Base-by-base conservation (phyloP, 2,113 vertebrate genomes). In the Tetrao urogallus region DNA sequence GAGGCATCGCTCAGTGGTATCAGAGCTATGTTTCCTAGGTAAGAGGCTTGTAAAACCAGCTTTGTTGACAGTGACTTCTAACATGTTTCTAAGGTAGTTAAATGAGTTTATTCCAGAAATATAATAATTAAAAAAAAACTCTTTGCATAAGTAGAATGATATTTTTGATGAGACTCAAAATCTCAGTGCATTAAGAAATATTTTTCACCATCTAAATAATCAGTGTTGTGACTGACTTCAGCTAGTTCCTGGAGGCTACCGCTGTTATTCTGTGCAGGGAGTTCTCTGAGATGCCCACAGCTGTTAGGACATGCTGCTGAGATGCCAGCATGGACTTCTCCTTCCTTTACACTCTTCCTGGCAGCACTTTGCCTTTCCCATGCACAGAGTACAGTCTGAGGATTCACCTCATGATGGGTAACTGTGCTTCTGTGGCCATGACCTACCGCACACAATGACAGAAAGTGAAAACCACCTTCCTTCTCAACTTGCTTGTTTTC, bases 391-490 rank as follows among this genome's bases (percentile, higher is more conserved):
- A n/a, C 32, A 38, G n/a, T 24, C 54, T 0, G 0, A 38, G 57
- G 27, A 25, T 19, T 36, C 32, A 16, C 79, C 72, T 71, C 50
- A 45, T 0, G 0, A 38, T 3, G 34, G 1, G 61, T 47, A 72
- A 6, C 38, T 13, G 4, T 13, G 52, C 57, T 58, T 64, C 54
- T 54, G 57, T 72, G 58, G 61, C 76, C 61, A 0, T 54, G 86
- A 94, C 43, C 69, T 81, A 54, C 88, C 83, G 40, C 0, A 0
- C 57, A 76, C 1, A 10, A 19, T 61, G 28, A 57, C 69, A 61
- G 88, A 90, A 91, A 93, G 92, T 90, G 43, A 92, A 93, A 91
- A 86, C 65, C 73, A 50, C 61, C 66, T 91, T 84, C 47, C 47
- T 88, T 57, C 57, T 81, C 90, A 74, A 63, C 63, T 64, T 72